Base-by-base conservation (phyloP, 1,140 invertebrate species). In the Telenomus remus region DNA sequence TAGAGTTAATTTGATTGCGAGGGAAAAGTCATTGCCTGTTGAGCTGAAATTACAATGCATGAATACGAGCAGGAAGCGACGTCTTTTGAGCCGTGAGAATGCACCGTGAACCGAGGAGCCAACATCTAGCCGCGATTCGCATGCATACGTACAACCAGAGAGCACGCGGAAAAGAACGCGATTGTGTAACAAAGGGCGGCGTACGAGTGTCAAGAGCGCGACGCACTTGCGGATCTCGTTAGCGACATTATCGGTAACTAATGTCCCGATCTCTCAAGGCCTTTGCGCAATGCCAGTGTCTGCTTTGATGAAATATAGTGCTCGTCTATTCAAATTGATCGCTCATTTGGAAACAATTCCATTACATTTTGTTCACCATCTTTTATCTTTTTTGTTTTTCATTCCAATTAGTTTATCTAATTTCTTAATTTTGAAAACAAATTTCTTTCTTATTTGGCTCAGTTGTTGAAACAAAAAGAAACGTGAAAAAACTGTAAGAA, bases 181-280 rank as follows among this genome's bases (percentile, higher is more conserved):
- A 77, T 78, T 76, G 56, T 71, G 68, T 61, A 65, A 76, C 64
- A 69, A 76, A 73, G 63, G 70, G 79, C 78, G 76, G 73, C 63
- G 51, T 69, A 50, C 78, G 57, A 66, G 76, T 80, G 76, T 80
- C 77, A 81, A 81, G 81, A 79, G 73, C 77, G 74, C 73, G 63
- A 76, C 72, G 66, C 78, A 79, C 78, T 69, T 61, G 66, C 76
- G 79, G 60, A 68, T 69, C 80, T 78, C 76, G 75, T 79, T 81
- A 82, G 71, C 70, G 66, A 77, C 75, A 81, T 80, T 82, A 82
- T 79, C 79, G 80, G 39, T 80, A 80, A 76, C 79, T 78, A 79
- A 81, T 65, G 64, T 66, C 56, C 69, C 53, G 53, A 78, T 72
- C 66, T 71, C 54, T 66, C 79, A 81, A 82, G 81, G 81, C 48